phyloP scores from a whole-genome alignment of 2,797 vertebrate genomes.

The Ambastaia sidthimunki region DNA sequence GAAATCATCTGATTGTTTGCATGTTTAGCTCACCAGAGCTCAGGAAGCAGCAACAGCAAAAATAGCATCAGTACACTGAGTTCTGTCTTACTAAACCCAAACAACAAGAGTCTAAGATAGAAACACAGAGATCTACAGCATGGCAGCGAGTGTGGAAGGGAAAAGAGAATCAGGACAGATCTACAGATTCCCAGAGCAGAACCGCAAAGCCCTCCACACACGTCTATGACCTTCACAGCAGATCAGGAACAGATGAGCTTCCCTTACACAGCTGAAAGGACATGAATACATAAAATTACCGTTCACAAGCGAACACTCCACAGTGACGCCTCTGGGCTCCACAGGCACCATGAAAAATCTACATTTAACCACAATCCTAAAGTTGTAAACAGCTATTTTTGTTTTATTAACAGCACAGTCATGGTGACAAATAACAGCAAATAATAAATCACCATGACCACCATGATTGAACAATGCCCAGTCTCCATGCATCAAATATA shows the following conservation, averaged over 20 bases:
- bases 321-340: too few relatives aligned
- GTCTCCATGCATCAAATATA: too few relatives aligned
- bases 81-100: background rate
- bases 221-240: background rate
- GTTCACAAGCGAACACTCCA: too few relatives aligned
- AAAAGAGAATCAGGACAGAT: constrained; percentile 21
- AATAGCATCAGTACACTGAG: background rate
- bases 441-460: too few relatives aligned
- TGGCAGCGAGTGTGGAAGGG: background rate
- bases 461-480: too few relatives aligned
- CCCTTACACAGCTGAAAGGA: background rate
- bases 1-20: background rate
- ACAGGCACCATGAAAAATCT: too few relatives aligned
- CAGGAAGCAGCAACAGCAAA: background rate
- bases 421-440: too few relatives aligned
- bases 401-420: too few relatives aligned
- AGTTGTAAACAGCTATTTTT: too few relatives aligned
- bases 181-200: background rate
- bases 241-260: background rate
- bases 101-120: background rate
- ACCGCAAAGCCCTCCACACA: background rate
- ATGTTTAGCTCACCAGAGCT: background rate
- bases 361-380: too few relatives aligned
- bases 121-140: background rate
- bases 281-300: background rate